These are phyloP conservation scores for Hemicordylus capensis DNA, from an alignment of 2,113 vertebrate species.

Conservation along the genomic window DNA sequence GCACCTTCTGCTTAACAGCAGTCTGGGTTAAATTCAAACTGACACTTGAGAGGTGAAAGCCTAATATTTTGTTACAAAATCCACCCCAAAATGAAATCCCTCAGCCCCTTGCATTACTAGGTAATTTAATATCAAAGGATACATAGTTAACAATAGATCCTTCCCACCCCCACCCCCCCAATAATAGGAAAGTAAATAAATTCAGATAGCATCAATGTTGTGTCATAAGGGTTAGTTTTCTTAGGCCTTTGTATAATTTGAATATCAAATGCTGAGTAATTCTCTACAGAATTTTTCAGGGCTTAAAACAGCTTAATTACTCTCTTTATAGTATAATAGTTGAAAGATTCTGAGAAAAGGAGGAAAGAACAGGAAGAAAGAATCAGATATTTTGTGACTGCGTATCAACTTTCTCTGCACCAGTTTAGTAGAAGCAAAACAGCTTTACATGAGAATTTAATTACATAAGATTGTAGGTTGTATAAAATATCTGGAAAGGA, in stretches of 20 bases:
- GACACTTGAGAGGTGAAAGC: not conserved
- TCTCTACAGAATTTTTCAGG: not conserved
- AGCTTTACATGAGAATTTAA: not conserved
- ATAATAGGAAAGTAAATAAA: not conserved
- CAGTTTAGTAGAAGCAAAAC: not conserved
- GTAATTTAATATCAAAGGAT: not conserved
- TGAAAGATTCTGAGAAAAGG: not conserved
- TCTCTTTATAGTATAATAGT: not conserved
- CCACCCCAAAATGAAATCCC: not conserved
- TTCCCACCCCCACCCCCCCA: not conserved
- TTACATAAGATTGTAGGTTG: not conserved
- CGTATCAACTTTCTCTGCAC: not conserved
- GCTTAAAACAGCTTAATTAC: not conserved
- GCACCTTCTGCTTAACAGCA: not conserved
- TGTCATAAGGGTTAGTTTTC: not conserved
- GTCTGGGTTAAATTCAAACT: not conserved
- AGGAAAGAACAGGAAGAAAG: not conserved
- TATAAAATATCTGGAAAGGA: not conserved
- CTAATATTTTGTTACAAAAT: not conserved
- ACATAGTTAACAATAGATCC: not conserved
- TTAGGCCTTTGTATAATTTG: not conserved
- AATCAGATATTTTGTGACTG: not conserved
- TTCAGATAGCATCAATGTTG: not conserved
- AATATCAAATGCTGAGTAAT: not conserved
- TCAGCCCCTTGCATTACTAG: not conserved